Conservation (phyloP, 2,113 vertebrate genomes). For the Erpornis zantholeuca region DNA sequence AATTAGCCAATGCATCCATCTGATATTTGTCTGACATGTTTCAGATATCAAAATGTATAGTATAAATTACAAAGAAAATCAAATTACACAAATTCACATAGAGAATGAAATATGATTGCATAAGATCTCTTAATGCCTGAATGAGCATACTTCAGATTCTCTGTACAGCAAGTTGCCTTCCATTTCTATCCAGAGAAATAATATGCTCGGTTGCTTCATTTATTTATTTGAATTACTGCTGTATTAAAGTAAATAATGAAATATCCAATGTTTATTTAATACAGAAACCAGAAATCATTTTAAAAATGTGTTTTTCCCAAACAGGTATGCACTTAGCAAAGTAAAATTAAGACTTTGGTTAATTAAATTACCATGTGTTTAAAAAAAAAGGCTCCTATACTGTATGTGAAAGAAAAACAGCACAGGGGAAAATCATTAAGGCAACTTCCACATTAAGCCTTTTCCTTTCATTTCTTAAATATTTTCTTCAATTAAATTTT, state of each 20-base stretch:
- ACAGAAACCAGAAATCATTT: background rate
- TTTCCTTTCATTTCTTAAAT: background rate
- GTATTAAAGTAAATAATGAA: constrained; percentile 8
- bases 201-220: background rate
- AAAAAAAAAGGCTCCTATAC: background rate
- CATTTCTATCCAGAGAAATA: constrained; percentile 8
- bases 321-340: background rate
- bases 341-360: background rate
- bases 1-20: constrained; percentile 19
- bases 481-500: background rate
- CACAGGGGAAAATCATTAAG: background rate
- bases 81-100: constrained; percentile 37
- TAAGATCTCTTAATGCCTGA: constrained; percentile 45
- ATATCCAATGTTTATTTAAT: background rate
- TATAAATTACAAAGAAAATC: constrained; percentile 36
- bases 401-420: background rate
- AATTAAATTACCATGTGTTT: background rate
- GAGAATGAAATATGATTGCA: constrained; percentile 48
- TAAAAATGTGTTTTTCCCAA: background rate
- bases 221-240: constrained; percentile 23
- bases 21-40: constrained; percentile 7
- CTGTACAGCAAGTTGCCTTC: constrained; percentile 20
- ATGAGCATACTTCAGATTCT: constrained; percentile 9
- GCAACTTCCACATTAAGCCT: background rate
- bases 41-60: constrained; percentile 20